These are phyloP conservation scores for Drosophila albomicans DNA, from an alignment of 1,140 invertebrate species.

Conservation along the genomic window DNA sequence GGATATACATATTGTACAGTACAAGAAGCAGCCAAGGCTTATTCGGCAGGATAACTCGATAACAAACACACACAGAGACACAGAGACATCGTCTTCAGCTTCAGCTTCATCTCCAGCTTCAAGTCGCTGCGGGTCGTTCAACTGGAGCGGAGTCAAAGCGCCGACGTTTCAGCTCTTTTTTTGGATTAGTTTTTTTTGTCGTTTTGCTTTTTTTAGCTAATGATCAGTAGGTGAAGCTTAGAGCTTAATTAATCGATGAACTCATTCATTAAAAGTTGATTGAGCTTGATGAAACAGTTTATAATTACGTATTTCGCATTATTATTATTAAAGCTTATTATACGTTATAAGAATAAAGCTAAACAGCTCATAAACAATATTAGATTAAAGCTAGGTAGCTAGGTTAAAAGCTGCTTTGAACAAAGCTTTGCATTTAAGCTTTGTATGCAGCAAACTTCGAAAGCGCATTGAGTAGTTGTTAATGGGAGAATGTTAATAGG, in stretches of 20 bases:
- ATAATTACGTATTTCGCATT: no score
- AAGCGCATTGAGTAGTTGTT: no score
- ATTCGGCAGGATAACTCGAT: slow-evolving; percentile 45
- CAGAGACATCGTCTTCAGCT: neutral
- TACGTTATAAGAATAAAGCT: no score
- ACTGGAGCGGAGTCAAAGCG: slow-evolving; percentile 42
- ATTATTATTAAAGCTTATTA: no score
- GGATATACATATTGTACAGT: slow-evolving; percentile 41
- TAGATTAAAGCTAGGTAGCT: no score
- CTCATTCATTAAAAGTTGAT: neutral
- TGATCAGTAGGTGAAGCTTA: slow-evolving; percentile 1
- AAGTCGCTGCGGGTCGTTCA: slow-evolving; percentile 28
- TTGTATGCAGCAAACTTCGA: no score
- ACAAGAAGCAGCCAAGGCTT: slow-evolving; percentile 6
- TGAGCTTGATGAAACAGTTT: neutral
- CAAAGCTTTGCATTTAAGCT: no score
- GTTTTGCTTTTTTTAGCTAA: slow-evolving; percentile 2
- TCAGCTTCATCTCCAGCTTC: no score
- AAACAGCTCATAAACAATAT: no score
- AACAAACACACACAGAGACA: slow-evolving; percentile 3
- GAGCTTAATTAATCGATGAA: slow-evolving; percentile 4
- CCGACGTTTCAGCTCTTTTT: slow-evolving; percentile 2
- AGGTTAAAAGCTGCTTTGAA: no score
- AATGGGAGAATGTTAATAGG: no score
- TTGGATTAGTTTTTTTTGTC: no score